phyloP scores from a whole-genome alignment of 2,888 invertebrate species.

The Drosophila neutralis region DNA sequence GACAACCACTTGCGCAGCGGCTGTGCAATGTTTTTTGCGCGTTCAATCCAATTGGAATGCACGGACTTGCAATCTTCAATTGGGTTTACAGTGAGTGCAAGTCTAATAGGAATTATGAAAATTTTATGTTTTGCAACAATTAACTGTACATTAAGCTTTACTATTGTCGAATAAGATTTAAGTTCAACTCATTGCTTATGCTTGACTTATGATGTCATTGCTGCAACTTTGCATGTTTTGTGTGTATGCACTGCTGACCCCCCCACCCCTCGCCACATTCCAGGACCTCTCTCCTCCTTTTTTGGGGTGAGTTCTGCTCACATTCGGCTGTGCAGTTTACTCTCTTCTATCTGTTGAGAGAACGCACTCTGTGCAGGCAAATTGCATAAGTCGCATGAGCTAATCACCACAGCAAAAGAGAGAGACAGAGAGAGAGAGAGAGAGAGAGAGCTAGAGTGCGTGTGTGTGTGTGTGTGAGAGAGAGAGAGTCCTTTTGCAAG shows the following conservation, averaged over 20 bases:
- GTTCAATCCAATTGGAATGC: conserved; percentile 78
- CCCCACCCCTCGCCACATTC: not conserved
- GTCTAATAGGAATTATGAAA: not conserved
- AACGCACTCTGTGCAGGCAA: conserved; percentile 45
- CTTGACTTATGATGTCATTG: conserved; percentile 53
- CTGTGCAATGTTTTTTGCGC: conserved; percentile 53
- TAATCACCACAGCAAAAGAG: conserved; percentile 48
- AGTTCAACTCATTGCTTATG: not conserved
- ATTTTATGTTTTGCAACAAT: not conserved
- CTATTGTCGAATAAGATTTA: not conserved
- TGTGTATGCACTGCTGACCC: conserved; percentile 68
- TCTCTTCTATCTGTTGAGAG: not conserved
- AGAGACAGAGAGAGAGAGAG: conserved; percentile 10
- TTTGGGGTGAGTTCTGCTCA: conserved; percentile 58
- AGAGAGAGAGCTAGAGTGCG: not conserved
- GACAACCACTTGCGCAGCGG: conserved; percentile 66
- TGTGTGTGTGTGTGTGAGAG: not conserved
- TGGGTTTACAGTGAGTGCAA: not conserved
- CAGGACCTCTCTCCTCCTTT: conserved; percentile 31
- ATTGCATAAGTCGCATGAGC: conserved; percentile 76
- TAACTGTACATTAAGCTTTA: not conserved
- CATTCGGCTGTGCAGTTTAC: conserved; percentile 2
- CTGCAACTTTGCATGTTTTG: conserved; percentile 66
- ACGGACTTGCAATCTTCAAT: conserved; percentile 60
- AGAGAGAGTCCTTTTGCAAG: conserved; percentile 43